Evolutionary conservation across 2,113 vertebrate species (phyloP), one percentile per base, ranked within the genome.

Genomic region (Butastur rufipennis): DNA sequence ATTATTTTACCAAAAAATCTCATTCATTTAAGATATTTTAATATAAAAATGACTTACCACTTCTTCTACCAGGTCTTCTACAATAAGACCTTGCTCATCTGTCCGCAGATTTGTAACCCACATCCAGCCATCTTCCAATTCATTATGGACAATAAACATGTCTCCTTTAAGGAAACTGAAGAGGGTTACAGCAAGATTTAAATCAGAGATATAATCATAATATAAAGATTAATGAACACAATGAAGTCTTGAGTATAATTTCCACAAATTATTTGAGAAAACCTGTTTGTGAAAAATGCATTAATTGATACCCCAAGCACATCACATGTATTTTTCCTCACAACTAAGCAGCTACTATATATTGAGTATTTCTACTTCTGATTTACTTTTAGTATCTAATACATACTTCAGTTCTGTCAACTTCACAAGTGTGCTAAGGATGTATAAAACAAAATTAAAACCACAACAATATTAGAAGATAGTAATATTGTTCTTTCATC

Each of bases 121-220:
- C 99, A 99, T 99, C 99, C 99, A 99, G 89, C 99, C 99, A 97
- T 99, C 99, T 84, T 99, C 99, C 97, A 99, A 98, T 97, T 99
- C 99, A 21, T 99, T 99, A 97, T 99, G 99, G 97, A 99, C 99
- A 98, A 99, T 99, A 98, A 99, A 99, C 99, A 99, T 99, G 97
- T 99, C 99, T 97, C 99, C 99, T 99, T 99, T 99, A 96, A 99
- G 98, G 98, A 99, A 99, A 98, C 99, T 99, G 97, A 70, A 95
- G 87, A 96, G 7, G 53, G 15, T 80, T 96, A 96, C 72, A 97
- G 58, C 23, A 47, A 97, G 86, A 81, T 86, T 92, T 92, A 88
- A 92, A 96, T 79, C 71, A 94, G n/a, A 32, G 34, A 25, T 70
- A 63, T 4, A 36, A 58, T 34, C 22, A 43, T 36, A 62, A 56